phyloP scores from a whole-genome alignment of 1,140 invertebrate genomes.

The Colletes latitarsis region DNA sequence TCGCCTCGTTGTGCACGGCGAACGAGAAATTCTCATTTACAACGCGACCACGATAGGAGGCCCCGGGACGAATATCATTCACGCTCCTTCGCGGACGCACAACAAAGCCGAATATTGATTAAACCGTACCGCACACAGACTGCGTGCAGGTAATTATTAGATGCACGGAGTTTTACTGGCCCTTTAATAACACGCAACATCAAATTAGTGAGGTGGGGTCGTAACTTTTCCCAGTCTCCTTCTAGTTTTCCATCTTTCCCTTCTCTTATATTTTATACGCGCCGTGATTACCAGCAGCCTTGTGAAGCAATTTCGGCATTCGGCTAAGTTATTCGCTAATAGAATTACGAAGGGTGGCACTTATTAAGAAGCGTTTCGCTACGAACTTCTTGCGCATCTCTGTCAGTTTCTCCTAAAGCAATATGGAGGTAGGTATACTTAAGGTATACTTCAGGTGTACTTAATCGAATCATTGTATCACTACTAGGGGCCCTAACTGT shows the following conservation, averaged over 20 bases:
- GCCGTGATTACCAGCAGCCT: constrained; percentile 12
- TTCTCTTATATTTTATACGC: background rate
- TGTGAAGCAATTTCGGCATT: constrained; percentile 10
- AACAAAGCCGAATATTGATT: constrained; percentile 74
- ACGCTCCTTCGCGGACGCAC: constrained; percentile 54
- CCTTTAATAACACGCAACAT: constrained; percentile 76
- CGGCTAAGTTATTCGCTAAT: constrained; percentile 16
- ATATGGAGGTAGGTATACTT: background rate
- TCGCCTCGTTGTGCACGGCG: constrained; percentile 3
- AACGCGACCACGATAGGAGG: constrained; percentile 24
- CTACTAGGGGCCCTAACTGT: no score
- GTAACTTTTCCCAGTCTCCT: constrained; percentile 29
- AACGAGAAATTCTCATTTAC: constrained; percentile 42
- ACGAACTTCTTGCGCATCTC: background rate
- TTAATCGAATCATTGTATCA: constrained; percentile 15
- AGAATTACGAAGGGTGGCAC: constrained; percentile 12
- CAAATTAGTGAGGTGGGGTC: constrained; percentile 69
- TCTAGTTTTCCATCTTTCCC: constrained; percentile 9
- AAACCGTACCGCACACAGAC: constrained; percentile 64
- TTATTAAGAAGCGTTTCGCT: constrained; percentile 12
- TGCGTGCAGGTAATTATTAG: constrained; percentile 75
- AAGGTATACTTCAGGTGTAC: background rate
- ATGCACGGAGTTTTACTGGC: constrained; percentile 74
- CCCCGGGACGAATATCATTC: constrained; percentile 42
- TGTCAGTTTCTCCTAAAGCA: background rate